Conservation (phyloP, 2,113 vertebrate species). For the Xenus cinereus region DNA sequence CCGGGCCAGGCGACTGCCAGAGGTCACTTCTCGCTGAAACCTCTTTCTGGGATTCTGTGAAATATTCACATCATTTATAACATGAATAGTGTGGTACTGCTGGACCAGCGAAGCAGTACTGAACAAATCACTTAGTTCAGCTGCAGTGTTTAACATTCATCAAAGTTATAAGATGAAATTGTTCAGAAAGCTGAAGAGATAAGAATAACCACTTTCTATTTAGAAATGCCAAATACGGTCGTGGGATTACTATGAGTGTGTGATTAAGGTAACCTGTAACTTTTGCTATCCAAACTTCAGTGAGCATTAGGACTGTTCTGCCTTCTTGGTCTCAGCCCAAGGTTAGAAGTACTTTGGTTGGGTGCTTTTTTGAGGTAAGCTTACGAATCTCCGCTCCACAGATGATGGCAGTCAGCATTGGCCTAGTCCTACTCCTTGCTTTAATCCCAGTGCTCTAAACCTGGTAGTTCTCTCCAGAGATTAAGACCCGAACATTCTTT, state of each 20-base stretch:
- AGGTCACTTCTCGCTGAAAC: rapidly evolving
- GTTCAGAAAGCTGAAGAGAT: not conserved
- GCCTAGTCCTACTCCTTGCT: not conserved
- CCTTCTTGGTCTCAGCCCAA: not conserved
- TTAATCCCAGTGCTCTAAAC: not conserved
- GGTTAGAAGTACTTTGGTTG: slow-evolving; percentile 1
- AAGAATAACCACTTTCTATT: not conserved
- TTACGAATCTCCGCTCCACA: not conserved
- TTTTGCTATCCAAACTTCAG: not conserved
- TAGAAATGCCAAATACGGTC: not conserved
- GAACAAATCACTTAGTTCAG: not conserved
- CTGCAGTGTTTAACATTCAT: not conserved
- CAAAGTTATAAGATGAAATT: not conserved
- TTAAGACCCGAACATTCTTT: not conserved
- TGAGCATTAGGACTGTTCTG: not conserved
- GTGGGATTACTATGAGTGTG: not conserved
- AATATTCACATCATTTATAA: not conserved
- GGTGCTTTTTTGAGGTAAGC: slow-evolving; percentile 4
- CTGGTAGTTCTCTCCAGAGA: not conserved
- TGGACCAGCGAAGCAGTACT: too few relatives aligned
- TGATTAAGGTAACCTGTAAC: not conserved
- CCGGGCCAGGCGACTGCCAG: not conserved
- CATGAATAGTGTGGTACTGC: rapidly evolving
- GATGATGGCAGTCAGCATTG: not conserved
- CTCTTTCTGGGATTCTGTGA: not conserved